Base-by-base conservation (phyloP, 2,797 vertebrate species). In the Paratrypauchen microcephalus region DNA sequence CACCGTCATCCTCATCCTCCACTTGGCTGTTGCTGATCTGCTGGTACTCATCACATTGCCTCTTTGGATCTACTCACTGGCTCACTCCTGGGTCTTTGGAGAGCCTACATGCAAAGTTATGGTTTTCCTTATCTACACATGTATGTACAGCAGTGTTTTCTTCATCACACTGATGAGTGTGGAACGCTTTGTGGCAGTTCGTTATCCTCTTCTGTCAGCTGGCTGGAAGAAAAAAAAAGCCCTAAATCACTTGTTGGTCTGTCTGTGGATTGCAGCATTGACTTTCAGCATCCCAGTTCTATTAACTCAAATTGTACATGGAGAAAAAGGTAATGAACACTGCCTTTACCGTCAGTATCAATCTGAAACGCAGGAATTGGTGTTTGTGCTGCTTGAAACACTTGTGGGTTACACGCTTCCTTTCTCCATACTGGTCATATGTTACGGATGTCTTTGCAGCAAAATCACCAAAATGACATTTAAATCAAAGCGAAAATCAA, bases 101-200 rank as follows among this genome's bases (percentile, higher is more conserved):
- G 69, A 90, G 4, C 60, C 11, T 41, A 70, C 60, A 58, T 95
- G 94, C 75, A 96, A 95, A 86, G 84, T 79, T 23, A 87, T 95
- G 60, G 92, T 93, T 56, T 96, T 92, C 26, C 2, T 94, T 23
- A 92, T 96, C 82, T 88, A 95, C 19, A 91, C 93, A 65, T 95
- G 92, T 73, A 95, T 97, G 95, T 96, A 96, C 68, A 90, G 92
- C 72, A 96, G 96, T 0, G 89, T 97, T 73, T 96, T 96, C 83
- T 83, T 96, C 73, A 94, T 96, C 71, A 95, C 93, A 2, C 74
- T 94, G 9, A 94, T 96, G 92, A 95, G 95, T 6, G 82, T 96
- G 69, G 95, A 96, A 52, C 88, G 96, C 15, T 94, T 95, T 23
- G 57, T 94, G 80, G 93, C 94, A 0, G 92, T 96, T 58, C 91